A percentile compares a stretch with the other conserved stretches of the same genome.
These are phyloP conservation scores for Machaerirhynchus nigripectus DNA, from an alignment of 2,113 vertebrate species.

Conservation along the genomic window DNA sequence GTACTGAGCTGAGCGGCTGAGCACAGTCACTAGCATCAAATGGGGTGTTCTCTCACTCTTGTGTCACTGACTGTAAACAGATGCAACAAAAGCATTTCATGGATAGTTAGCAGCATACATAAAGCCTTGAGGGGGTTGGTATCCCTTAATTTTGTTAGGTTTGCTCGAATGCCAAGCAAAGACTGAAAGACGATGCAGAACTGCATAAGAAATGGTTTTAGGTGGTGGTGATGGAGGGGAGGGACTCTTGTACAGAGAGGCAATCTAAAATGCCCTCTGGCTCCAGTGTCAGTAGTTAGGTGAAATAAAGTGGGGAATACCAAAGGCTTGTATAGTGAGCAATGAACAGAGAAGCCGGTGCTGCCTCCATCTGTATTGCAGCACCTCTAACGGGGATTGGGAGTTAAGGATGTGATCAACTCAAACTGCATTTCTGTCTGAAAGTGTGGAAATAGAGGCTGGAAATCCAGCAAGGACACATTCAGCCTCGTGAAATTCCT, in stretches of 20 bases:
- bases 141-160: background rate
- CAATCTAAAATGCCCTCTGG: background rate
- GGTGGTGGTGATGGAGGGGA: background rate
- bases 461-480: background rate
- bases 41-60: background rate
- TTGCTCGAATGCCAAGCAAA: background rate
- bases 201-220: background rate
- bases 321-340: fast-evolving
- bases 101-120: background rate
- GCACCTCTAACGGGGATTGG: background rate
- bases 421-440: background rate
- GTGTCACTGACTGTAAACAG: background rate
- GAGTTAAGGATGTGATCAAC: background rate
- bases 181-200: background rate
- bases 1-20: background rate
- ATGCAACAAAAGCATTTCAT: background rate
- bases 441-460: background rate
- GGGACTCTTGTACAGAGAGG: background rate
- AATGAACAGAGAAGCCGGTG: background rate
- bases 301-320: background rate
- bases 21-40: background rate
- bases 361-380: background rate
- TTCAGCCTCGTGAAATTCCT: fast-evolving
- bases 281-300: background rate
- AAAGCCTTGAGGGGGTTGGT: background rate